Evolutionary conservation across 2,113 vertebrate species (phyloP).

Genomic region (Terrapene triunguis): DNA sequence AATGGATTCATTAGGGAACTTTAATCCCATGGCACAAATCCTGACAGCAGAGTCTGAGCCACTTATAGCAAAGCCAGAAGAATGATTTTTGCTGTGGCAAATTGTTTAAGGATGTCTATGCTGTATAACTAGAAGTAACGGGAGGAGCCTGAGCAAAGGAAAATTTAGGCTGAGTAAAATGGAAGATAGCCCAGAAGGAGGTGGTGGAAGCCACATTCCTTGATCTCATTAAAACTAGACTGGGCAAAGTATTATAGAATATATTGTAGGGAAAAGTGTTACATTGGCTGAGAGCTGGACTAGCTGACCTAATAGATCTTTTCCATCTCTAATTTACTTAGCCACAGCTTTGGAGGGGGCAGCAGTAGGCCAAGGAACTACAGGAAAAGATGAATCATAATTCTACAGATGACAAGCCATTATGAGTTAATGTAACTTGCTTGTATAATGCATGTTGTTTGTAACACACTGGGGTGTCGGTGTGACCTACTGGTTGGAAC

Average conservation of each 20-base stretch:
- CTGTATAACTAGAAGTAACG: not conserved
- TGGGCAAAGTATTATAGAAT: not conserved
- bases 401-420: not conserved
- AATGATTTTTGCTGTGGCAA: not conserved
- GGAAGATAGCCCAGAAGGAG: not conserved
- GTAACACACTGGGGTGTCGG: not conserved
- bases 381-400: not conserved
- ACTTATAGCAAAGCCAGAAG: not conserved
- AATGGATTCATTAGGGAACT: not conserved
- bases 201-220: not conserved
- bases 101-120: not conserved
- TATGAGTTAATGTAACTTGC: not conserved
- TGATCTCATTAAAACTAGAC: not conserved
- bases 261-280: not conserved
- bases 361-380: not conserved
- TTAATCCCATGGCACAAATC: not conserved
- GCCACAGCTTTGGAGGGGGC: not conserved
- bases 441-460: not conserved
- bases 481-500: not conserved
- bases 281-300: not conserved
- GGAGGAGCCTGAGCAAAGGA: not conserved
- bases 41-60: not conserved
- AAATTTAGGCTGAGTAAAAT: not conserved
- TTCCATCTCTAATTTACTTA: not conserved
- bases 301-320: not conserved